These are phyloP conservation scores for Phylloscopus trochilus DNA, from an alignment of 2,113 vertebrate genomes.

Conservation along the genomic window DNA sequence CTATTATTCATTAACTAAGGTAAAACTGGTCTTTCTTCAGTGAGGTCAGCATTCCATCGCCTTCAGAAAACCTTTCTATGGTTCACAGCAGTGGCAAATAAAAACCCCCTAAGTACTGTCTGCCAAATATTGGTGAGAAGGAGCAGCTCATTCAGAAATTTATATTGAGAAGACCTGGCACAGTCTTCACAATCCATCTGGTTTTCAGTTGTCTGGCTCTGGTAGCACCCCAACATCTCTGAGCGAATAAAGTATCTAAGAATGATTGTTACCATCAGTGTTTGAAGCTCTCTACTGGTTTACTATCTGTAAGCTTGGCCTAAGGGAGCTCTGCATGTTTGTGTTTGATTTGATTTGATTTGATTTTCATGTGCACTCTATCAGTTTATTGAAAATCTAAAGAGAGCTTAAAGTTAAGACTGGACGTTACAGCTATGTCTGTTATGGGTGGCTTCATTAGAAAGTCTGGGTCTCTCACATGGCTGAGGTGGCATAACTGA, in stretches of 20 bases:
- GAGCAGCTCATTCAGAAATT: slow-evolving; percentile 18
- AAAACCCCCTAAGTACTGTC: neutral
- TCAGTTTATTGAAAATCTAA: slow-evolving; percentile 11
- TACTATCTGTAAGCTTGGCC: neutral
- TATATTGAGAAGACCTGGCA: slow-evolving; percentile 15
- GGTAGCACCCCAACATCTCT: neutral
- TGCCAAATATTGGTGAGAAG: slow-evolving; percentile 46
- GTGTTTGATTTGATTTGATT: neutral
- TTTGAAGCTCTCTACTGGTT: neutral
- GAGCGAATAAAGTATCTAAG: neutral
- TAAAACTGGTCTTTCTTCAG: slow-evolving; percentile 54
- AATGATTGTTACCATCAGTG: neutral
- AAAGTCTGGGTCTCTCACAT: neutral
- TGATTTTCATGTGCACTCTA: slow-evolving; percentile 22
- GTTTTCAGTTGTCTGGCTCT: slow-evolving; percentile 35
- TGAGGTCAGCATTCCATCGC: slow-evolving; percentile 47
- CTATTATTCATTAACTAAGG: slow-evolving; percentile 70
- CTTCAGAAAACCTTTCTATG: slow-evolving; percentile 21
- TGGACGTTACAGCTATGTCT: neutral
- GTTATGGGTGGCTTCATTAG: neutral
- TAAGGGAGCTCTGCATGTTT: neutral
- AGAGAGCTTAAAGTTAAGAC: neutral
- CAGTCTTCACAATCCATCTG: slow-evolving; percentile 1
- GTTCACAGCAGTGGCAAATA: slow-evolving; percentile 34
- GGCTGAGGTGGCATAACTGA: neutral